A percentile compares a stretch with the other conserved stretches of the same genome.
These are phyloP conservation scores for Drosophila setifemur DNA, from an alignment of 1,140 invertebrate genomes.

Conservation along the genomic window DNA sequence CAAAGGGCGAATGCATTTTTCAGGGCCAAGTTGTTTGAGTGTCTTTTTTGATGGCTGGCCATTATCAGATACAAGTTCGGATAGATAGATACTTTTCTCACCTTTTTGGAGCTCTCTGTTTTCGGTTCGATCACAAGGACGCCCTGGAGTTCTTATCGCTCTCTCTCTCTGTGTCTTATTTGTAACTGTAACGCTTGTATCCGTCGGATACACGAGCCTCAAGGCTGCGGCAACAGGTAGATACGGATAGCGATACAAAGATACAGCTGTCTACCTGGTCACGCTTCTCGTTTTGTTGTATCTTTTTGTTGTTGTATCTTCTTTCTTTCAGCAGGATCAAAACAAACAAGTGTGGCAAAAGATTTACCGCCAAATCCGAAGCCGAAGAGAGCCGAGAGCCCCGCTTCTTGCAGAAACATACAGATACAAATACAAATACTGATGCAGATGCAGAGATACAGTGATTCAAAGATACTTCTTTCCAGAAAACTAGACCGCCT, in stretches of 20 bases:
- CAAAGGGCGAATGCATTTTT: conserved; percentile 9
- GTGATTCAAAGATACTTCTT: neutral
- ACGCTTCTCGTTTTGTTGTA: no score
- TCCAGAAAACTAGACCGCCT: conserved; percentile 16
- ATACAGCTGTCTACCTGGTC: conserved; percentile 23
- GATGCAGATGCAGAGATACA: neutral
- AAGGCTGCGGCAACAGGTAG: conserved; percentile 67
- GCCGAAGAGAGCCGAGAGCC: neutral
- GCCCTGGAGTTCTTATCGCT: conserved; percentile 8
- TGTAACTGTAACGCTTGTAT: conserved; percentile 64
- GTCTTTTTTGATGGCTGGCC: neutral
- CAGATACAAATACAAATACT: neutral
- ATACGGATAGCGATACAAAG: neutral
- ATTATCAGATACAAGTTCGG: conserved; percentile 18
- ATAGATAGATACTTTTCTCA: neutral
- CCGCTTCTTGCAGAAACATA: neutral
- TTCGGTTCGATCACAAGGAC: conserved; percentile 32
- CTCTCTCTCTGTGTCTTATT: neutral
- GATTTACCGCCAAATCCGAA: conserved; percentile 46
- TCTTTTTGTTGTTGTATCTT: no score
- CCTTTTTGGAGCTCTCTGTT: conserved; percentile 20
- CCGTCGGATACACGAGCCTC: conserved; percentile 45
- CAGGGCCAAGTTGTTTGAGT: conserved; percentile 26
- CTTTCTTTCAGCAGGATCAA: conserved; percentile 37
- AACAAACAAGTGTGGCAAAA: conserved; percentile 51